Conservation (phyloP, 2,888 invertebrate genomes). For the Rapana venosa region DNA sequence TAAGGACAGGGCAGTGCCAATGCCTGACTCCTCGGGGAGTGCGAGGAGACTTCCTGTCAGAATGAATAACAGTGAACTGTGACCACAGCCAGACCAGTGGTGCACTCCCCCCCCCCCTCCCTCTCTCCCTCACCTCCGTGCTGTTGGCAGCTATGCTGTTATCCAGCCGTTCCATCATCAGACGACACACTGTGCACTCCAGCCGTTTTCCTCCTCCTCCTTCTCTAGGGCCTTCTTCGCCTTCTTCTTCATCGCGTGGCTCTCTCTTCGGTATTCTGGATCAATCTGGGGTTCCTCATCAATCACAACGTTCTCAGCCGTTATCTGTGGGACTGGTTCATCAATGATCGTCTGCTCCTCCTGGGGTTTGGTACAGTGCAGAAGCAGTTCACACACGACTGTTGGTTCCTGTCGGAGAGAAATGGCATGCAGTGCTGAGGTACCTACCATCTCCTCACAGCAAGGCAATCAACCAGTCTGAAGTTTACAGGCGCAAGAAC, state of each 20-base stretch:
- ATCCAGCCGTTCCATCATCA: slow-evolving; percentile 56
- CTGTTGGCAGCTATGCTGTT: slow-evolving; percentile 48
- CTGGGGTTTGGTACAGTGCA: slow-evolving; percentile 33
- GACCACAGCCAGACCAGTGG: no score
- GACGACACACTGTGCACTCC: slow-evolving; percentile 60
- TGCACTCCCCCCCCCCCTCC: slow-evolving; percentile 47
- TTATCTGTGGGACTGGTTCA: not conserved
- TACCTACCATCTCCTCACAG: no score
- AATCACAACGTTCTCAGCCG: not conserved
- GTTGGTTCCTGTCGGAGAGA: slow-evolving; percentile 14
- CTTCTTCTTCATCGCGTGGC: not conserved
- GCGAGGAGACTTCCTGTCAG: no score
- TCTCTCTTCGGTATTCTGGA: not conserved
- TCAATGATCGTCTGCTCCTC: not conserved
- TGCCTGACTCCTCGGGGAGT: no score
- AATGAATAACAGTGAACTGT: no score
- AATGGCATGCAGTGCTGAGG: not conserved
- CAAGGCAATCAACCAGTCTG: no score
- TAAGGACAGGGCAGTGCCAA: no score
- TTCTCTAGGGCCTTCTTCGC: not conserved
- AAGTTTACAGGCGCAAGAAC: no score
- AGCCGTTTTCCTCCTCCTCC: not conserved
- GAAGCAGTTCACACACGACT: slow-evolving; percentile 27
- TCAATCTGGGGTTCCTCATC: not conserved
- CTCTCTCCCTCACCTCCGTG: slow-evolving; percentile 56